A percentile compares a stretch with the other conserved stretches of the same genome.
These are phyloP conservation scores for Aspidiotus rigidus DNA, from an alignment of 2,888 invertebrate species.

Conservation along the genomic window DNA sequence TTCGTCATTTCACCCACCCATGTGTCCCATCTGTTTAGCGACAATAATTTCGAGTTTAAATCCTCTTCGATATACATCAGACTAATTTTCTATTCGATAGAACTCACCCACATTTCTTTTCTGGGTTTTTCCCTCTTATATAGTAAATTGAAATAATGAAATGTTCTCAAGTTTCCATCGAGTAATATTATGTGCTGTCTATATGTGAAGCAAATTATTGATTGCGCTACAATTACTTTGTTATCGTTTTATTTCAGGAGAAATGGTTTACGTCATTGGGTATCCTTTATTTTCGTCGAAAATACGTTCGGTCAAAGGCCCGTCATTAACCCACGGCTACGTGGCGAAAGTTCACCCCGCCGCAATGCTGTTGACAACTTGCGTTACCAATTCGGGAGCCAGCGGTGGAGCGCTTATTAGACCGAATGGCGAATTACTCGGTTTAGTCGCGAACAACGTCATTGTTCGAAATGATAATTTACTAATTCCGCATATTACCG, in stretches of 20 bases:
- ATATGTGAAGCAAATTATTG: too few species aligned
- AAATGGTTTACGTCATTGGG: conserved; percentile 18
- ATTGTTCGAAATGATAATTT: neutral
- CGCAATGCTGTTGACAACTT: conserved; percentile 17
- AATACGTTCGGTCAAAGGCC: conserved; percentile 21
- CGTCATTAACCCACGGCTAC: conserved; percentile 20
- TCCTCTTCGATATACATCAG: too few species aligned
- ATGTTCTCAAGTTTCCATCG: too few species aligned
- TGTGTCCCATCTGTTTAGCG: too few species aligned
- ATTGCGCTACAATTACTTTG: neutral
- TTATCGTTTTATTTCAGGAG: conserved; percentile 12
- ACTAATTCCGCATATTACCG: conserved; percentile 24
- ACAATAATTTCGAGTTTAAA: too few species aligned
- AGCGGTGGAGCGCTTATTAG: conserved; percentile 25
- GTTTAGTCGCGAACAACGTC: conserved; percentile 19
- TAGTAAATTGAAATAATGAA: too few species aligned
- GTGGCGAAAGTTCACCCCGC: conserved; percentile 10
- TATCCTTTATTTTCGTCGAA: conserved; percentile 26
- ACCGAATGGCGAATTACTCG: conserved; percentile 22
- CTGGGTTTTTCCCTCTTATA: too few species aligned
- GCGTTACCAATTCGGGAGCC: conserved; percentile 22
- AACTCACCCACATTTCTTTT: too few species aligned
- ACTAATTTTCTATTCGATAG: too few species aligned
- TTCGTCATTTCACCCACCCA: too few species aligned
- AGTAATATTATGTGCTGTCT: too few species aligned